These are phyloP conservation scores for Ophioninae sp. DNA, from an alignment of 2,888 invertebrate species.

Conservation along the genomic window DNA sequence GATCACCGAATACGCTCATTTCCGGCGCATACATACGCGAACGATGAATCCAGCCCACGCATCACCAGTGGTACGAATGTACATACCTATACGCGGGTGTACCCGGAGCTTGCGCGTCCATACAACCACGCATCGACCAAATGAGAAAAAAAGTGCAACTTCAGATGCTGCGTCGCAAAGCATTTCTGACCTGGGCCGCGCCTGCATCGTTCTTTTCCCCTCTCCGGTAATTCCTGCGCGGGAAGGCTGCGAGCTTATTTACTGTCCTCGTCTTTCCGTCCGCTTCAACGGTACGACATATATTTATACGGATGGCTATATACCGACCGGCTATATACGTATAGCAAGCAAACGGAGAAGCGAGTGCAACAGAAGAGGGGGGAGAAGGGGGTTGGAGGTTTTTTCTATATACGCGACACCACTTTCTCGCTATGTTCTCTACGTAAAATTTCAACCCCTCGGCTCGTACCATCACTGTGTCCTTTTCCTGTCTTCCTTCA, in stretches of 20 bases:
- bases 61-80: background rate
- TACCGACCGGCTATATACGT: background rate
- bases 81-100: background rate
- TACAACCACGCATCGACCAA: conserved; percentile 63
- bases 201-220: conserved; percentile 58
- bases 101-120: background rate
- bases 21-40: conserved; percentile 32
- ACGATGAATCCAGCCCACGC: conserved; percentile 7
- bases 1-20: conserved; percentile 41
- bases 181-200: conserved; percentile 76
- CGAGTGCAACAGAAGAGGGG: conserved; percentile 6
- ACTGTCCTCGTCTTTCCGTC: conserved; percentile 69
- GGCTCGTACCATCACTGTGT: conserved; percentile 20
- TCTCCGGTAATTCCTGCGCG: conserved; percentile 71
- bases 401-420: conserved; percentile 24
- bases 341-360: conserved; percentile 18
- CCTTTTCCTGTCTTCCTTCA: conserved; percentile 50
- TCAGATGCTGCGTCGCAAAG: conserved; percentile 77
- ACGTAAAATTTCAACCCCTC: conserved; percentile 44
- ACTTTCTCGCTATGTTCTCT: conserved; percentile 36
- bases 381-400: background rate
- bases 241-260: conserved; percentile 61
- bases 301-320: background rate
- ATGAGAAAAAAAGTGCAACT: conserved; percentile 78
- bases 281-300: conserved; percentile 57